phyloP scores from a whole-genome alignment of 1,140 invertebrate species.

The Vanessa atalanta region DNA sequence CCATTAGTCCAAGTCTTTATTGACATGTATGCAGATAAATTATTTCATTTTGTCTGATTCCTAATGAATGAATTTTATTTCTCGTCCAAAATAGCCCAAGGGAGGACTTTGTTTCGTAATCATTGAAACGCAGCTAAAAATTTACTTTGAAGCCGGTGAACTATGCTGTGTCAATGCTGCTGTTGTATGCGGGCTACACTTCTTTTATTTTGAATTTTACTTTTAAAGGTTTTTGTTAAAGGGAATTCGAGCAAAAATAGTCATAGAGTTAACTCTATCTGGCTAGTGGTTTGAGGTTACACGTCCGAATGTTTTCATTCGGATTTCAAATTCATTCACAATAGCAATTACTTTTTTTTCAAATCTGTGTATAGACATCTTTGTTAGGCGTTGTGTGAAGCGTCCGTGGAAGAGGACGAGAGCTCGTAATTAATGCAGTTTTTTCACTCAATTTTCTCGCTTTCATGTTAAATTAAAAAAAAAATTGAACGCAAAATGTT shows the following conservation, averaged over 20 bases:
- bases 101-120: conserved; percentile 15
- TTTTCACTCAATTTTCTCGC: conserved; percentile 1
- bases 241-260: background rate
- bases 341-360: background rate
- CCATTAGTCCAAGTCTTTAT: no score
- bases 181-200: conserved; percentile 4
- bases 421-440: conserved; percentile 8
- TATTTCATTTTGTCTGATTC: background rate
- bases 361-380: background rate
- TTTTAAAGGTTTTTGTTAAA: background rate
- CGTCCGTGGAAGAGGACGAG: background rate
- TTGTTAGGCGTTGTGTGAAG: background rate
- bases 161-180: background rate
- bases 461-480: background rate
- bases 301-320: background rate
- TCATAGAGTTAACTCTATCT: background rate
- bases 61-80: background rate
- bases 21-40: background rate
- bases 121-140: conserved; percentile 8
- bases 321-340: background rate
- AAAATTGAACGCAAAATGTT: background rate
- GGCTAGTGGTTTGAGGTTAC: background rate
- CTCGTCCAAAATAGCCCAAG: conserved; percentile 1
- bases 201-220: background rate
- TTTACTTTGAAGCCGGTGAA: conserved; percentile 11